Conservation (phyloP, 2,113 vertebrate genomes). For the Rissa tridactyla region DNA sequence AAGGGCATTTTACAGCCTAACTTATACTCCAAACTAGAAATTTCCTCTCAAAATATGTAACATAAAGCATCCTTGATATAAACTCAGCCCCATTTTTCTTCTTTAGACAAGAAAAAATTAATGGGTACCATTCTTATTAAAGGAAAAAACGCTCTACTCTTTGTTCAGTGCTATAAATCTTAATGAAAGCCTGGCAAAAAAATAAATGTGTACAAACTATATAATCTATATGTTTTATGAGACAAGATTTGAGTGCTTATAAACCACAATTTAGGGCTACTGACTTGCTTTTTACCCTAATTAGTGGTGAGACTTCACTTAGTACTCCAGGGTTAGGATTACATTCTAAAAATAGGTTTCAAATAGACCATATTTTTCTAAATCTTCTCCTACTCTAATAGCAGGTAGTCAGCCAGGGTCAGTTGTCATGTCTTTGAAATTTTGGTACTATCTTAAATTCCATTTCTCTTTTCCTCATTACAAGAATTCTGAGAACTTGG, state of each 20-base stretch:
- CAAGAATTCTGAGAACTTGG: not conserved
- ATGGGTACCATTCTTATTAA: not conserved
- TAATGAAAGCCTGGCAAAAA: not conserved
- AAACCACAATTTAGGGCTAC: not conserved
- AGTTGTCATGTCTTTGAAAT: not conserved
- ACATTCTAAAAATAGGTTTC: not conserved
- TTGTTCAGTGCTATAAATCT: not conserved
- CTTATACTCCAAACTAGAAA: not conserved
- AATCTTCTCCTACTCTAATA: not conserved
- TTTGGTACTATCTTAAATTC: not conserved
- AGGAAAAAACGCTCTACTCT: not conserved
- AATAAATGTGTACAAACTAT: not conserved
- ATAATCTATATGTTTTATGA: not conserved
- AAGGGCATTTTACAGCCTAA: not conserved
- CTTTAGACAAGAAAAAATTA: not conserved
- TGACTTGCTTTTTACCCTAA: not conserved
- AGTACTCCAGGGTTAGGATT: not conserved
- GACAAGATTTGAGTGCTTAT: not conserved
- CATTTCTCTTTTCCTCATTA: not conserved
- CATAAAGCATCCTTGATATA: not conserved
- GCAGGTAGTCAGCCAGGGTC: not conserved
- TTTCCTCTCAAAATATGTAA: not conserved
- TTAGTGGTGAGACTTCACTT: not conserved
- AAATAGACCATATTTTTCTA: not conserved
- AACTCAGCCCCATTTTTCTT: not conserved